Conservation (phyloP, 1,140 invertebrate genomes). For the Hylyphantes graminicola region DNA sequence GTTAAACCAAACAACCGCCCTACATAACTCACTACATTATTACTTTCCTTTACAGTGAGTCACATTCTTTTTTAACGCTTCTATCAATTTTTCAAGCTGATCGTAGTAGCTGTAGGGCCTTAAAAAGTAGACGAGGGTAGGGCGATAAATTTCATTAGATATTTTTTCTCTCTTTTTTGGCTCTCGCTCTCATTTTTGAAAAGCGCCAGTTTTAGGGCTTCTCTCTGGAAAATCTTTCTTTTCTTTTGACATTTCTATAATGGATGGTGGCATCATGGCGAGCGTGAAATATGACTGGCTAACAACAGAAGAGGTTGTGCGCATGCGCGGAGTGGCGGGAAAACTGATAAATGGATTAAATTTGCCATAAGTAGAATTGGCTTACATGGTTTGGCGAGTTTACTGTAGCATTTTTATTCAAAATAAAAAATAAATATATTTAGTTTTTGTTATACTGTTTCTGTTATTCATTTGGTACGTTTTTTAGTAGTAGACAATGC, state of each 20-base stretch:
- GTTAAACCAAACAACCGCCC: too few species aligned
- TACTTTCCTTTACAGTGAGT: too few species aligned
- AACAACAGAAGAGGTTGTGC: conserved; percentile 8
- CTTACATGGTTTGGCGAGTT: neutral
- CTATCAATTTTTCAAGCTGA: neutral
- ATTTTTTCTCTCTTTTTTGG: conserved; percentile 13
- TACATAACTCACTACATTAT: too few species aligned
- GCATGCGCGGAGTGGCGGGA: conserved; percentile 21
- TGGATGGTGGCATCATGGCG: conserved; percentile 40
- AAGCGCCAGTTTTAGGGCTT: neutral
- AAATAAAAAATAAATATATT: too few species aligned
- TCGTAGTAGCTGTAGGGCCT: neutral
- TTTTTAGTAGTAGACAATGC: too few species aligned
- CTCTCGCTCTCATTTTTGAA: neutral
- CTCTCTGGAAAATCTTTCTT: conserved; percentile 10
- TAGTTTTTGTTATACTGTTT: too few species aligned
- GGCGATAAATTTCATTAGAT: conserved; percentile 22
- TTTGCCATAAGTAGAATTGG: neutral
- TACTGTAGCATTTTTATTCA: too few species aligned
- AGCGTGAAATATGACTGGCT: conserved; percentile 44
- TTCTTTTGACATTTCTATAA: conserved; percentile 29
- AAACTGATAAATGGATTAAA: conserved; percentile 5
- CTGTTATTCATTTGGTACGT: too few species aligned
- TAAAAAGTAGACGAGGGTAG: neutral
- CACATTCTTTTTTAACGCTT: neutral